These are phyloP conservation scores for Globodera rostochiensis DNA, from an alignment of 1,140 invertebrate species.

Conservation along the genomic window DNA sequence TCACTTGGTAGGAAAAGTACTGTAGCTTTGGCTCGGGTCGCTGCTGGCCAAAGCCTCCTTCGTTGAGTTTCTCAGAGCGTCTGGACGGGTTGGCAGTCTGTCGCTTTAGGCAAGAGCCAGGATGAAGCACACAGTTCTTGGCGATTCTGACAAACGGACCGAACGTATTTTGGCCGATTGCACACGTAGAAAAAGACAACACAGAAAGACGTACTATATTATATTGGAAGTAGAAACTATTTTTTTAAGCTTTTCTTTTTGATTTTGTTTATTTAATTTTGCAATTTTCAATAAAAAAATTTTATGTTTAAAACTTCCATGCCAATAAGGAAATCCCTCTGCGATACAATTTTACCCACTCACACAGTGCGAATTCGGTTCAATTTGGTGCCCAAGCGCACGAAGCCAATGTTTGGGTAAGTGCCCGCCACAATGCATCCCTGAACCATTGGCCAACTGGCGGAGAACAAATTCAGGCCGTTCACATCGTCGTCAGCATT, in stretches of 20 bases:
- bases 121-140: conserved; percentile 51
- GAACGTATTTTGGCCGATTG: background rate
- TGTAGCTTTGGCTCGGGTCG: conserved; percentile 49
- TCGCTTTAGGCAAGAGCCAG: conserved; percentile 47
- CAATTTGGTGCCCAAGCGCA: conserved; percentile 47
- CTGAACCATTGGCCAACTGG: conserved; percentile 62
- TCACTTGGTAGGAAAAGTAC: conserved; percentile 59
- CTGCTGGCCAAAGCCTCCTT: background rate
- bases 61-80: background rate
- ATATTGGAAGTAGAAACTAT: no score
- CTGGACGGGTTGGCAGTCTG: conserved; percentile 40
- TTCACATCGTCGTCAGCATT: conserved; percentile 37
- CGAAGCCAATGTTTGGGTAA: conserved; percentile 60
- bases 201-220: no score
- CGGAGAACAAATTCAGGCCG: conserved; percentile 44
- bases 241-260: no score
- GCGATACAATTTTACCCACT: conserved; percentile 9
- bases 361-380: conserved; percentile 56
- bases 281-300: background rate
- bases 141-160: conserved; percentile 29
- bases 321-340: conserved; percentile 19
- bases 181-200: no score
- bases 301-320: background rate
- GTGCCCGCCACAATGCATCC: conserved; percentile 63
- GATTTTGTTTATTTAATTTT: no score